Conservation (phyloP, 2,113 vertebrate genomes). For the Eira barbara region DNA sequence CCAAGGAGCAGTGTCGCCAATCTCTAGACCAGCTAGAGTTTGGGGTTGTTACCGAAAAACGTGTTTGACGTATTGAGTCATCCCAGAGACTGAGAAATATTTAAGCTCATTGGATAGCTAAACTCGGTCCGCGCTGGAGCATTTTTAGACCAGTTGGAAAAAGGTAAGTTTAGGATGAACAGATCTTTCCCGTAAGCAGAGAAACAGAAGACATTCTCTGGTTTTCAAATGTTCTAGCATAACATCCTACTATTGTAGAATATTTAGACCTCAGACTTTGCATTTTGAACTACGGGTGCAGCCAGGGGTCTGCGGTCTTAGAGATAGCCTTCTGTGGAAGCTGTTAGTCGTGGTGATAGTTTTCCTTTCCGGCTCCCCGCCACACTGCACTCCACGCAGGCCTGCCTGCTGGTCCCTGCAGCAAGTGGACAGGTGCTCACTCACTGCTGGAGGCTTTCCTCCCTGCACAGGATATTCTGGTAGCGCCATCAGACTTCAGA, state of each 20-base stretch:
- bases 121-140: background rate
- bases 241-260: background rate
- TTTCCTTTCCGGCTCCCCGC: background rate
- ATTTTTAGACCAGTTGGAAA: background rate
- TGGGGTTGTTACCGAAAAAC: constrained; percentile 9
- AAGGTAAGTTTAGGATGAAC: background rate
- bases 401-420: background rate
- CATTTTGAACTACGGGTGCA: background rate
- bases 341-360: background rate
- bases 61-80: background rate
- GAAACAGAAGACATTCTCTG: background rate
- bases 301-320: background rate
- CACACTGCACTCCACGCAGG: background rate
- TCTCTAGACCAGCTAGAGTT: background rate
- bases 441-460: background rate
- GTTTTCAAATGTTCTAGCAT: background rate
- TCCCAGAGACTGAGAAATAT: background rate
- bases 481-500: background rate
- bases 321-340: background rate
- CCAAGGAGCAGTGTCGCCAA: background rate
- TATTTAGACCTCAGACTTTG: background rate
- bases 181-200: background rate
- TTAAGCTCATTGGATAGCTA: background rate
- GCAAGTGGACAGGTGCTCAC: background rate
- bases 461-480: background rate